Conservation (phyloP, 2,113 vertebrate species). For the Indicator maculatus region DNA sequence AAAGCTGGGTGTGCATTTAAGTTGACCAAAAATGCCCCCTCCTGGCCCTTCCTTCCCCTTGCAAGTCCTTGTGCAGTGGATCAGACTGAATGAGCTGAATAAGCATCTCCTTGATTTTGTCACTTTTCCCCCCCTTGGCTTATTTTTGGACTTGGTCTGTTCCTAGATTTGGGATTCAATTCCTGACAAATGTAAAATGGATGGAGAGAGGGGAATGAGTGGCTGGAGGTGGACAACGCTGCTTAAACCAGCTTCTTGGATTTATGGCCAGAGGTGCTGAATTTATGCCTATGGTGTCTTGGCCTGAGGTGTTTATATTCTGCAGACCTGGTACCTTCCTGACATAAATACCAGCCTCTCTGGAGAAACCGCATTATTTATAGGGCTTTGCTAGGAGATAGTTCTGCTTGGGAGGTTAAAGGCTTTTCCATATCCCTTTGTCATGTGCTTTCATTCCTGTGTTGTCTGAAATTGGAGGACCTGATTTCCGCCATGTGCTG, state of each 20-base stretch:
- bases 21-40: slow-evolving; percentile 64
- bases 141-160: neutral
- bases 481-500: neutral
- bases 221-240: neutral
- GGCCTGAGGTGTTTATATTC: neutral
- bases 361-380: slow-evolving; percentile 18
- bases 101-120: neutral
- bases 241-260: neutral
- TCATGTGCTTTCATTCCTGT: neutral
- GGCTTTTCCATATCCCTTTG: neutral
- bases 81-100: neutral
- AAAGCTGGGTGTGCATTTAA: neutral
- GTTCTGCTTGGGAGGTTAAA: neutral
- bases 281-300: neutral
- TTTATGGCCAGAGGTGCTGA: neutral
- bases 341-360: neutral
- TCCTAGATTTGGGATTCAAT: neutral
- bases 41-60: slow-evolving; percentile 54
- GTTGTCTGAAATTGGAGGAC: neutral
- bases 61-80: slow-evolving; percentile 7
- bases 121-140: too few species aligned
- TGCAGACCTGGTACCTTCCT: slow-evolving; percentile 1
- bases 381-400: neutral
- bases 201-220: neutral
- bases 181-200: neutral